phyloP scores from a whole-genome alignment of 2,888 invertebrate genomes.

The Noctuana brunneofusca region DNA sequence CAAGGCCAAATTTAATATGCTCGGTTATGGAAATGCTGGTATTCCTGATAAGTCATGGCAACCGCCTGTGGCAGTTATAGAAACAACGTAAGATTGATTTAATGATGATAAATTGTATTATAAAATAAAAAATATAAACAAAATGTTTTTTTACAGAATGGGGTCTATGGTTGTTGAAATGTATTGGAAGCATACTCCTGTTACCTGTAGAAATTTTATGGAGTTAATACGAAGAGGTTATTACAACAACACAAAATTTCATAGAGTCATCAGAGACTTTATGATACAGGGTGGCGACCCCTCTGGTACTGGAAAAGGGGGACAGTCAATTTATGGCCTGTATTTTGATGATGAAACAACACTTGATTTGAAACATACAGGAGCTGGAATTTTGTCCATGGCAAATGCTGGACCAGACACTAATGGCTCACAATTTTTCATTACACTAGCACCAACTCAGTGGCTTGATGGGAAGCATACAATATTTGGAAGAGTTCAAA shows the following conservation, averaged over 20 bases:
- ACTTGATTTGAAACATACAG: conserved; percentile 97
- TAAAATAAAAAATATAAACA: background rate
- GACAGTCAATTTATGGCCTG: conserved; percentile 97
- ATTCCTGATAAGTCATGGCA: conserved; percentile 96
- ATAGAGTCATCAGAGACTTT: conserved; percentile 96
- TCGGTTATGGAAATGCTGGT: conserved; percentile 84
- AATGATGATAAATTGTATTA: too few relatives aligned
- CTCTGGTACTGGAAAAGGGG: conserved; percentile 97
- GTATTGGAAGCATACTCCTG: conserved; percentile 99
- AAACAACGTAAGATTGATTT: conserved; percentile 87
- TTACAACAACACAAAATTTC: conserved; percentile 98
- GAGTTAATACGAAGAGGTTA: conserved; percentile 96
- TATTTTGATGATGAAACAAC: conserved; percentile 98
- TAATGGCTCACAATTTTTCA: conserved; percentile 99
- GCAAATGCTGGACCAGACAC: conserved; percentile 98
- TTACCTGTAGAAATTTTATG: conserved; percentile 98
- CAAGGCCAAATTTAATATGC: conserved; percentile 50
- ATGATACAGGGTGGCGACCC: conserved; percentile 99
- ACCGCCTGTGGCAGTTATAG: conserved; percentile 90
- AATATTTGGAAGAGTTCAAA: conserved; percentile 95
- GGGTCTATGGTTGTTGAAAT: conserved; percentile 95
- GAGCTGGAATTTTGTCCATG: conserved; percentile 95
- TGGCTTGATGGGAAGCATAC: conserved; percentile 99
- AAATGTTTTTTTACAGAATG: conserved; percentile 85
- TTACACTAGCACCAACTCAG: conserved; percentile 97